Conservation (phyloP, 2,797 vertebrate species). For the Todus mexicanus region DNA sequence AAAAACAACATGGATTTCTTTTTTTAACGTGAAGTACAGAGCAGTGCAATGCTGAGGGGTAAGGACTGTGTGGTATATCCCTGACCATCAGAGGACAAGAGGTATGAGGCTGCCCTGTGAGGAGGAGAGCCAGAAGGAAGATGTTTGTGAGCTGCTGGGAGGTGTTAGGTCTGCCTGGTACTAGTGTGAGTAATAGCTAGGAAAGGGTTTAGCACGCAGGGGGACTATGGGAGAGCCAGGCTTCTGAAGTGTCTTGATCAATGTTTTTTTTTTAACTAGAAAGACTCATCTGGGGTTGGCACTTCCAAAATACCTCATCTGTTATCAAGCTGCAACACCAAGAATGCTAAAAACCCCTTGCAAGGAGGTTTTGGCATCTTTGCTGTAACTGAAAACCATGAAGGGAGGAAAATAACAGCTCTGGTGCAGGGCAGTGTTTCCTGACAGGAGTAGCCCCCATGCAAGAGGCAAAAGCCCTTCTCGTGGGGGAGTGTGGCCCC, state of each 20-base stretch:
- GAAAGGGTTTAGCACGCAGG: not conserved
- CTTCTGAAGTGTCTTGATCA: not conserved
- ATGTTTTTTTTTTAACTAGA: not conserved
- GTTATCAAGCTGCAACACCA: not conserved
- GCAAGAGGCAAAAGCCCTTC: not conserved
- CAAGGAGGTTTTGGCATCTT: not conserved
- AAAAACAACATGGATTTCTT: accelerated
- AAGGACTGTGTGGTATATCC: not conserved
- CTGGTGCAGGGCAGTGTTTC: accelerated
- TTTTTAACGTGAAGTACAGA: not conserved
- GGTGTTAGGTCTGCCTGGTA: not conserved
- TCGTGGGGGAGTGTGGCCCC: accelerated
- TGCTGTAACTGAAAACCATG: accelerated
- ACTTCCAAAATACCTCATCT: not conserved
- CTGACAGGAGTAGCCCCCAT: not conserved
- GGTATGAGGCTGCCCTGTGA: not conserved
- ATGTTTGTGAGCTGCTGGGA: not conserved
- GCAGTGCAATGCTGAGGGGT: not conserved
- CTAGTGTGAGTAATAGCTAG: not conserved
- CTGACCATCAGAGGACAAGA: not conserved
- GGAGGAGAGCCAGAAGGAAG: not conserved
- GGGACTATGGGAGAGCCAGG: not conserved
- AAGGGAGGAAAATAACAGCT: not conserved
- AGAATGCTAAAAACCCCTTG: not conserved
- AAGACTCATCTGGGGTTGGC: not conserved